Evolutionary conservation across 1,140 invertebrate species (phyloP).

Genomic region (Popillia japonica): DNA sequence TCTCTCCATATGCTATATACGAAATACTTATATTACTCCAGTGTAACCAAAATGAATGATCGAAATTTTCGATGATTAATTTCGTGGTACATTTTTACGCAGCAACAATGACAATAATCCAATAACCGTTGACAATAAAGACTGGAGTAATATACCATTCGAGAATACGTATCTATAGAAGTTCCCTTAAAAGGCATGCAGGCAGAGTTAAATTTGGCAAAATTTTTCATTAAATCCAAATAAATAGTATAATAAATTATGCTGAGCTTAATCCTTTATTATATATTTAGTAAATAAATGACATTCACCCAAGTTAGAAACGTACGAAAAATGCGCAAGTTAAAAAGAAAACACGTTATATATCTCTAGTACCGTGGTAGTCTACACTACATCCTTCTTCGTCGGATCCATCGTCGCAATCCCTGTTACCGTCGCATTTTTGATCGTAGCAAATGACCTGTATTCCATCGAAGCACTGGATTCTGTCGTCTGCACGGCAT

Average conservation of each 20-base stretch:
- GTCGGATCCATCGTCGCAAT: conserved; percentile 69
- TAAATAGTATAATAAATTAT: not conserved
- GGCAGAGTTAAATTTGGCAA: too few species aligned
- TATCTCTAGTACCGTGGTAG: not conserved
- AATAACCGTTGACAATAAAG: too few species aligned
- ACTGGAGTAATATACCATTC: too few species aligned
- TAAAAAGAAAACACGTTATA: not conserved
- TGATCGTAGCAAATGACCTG: conserved; percentile 64
- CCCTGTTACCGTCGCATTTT: conserved; percentile 64
- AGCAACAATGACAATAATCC: too few species aligned
- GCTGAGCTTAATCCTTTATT: conserved; percentile 5
- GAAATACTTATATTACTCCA: too few species aligned
- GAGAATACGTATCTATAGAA: too few species aligned
- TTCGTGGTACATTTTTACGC: too few species aligned
- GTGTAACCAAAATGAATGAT: too few species aligned
- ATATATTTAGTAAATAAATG: not conserved
- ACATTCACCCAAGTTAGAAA: conserved; percentile 21
- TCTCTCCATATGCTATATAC: too few species aligned
- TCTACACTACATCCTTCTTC: conserved; percentile 62
- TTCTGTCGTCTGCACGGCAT: conserved; percentile 67
- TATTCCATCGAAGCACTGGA: conserved; percentile 59
- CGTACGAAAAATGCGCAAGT: conserved; percentile 38
- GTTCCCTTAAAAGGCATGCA: too few species aligned
- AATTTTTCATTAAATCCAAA: too few species aligned
- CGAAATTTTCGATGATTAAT: too few species aligned